phyloP scores from a whole-genome alignment of 2,113 vertebrate species.

The Pollachius pollachius region DNA sequence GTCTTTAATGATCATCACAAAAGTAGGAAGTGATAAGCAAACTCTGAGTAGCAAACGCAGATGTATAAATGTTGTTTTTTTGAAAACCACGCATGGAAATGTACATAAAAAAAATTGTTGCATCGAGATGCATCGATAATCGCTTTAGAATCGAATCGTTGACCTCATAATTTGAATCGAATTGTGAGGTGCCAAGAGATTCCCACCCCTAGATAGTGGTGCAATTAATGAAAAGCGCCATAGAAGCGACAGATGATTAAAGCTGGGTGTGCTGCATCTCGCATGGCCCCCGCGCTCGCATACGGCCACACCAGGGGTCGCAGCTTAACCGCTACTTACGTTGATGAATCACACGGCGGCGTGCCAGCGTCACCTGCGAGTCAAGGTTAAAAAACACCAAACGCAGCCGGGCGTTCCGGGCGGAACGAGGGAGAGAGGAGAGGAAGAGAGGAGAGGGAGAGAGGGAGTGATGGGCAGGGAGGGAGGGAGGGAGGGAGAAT shows the following conservation, averaged over 20 bases:
- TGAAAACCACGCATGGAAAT: no score
- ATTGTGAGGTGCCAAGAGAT: no score
- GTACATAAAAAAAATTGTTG: no score
- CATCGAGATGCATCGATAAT: no score
- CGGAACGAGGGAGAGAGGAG: constrained; percentile 41
- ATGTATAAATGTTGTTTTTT: no score
- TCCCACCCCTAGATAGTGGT: constrained; percentile 73
- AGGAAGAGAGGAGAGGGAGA: background rate
- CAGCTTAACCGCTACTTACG: constrained; percentile 85
- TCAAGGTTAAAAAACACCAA: constrained; percentile 90
- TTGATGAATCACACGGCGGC: constrained; percentile 90
- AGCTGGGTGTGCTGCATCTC: constrained; percentile 80
- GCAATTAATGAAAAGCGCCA: constrained; percentile 94
- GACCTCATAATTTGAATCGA: no score
- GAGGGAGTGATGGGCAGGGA: constrained; percentile 6
- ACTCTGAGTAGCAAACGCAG: no score
- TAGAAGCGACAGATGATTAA: constrained; percentile 97
- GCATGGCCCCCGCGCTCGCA: no score
- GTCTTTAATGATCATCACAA: no score
- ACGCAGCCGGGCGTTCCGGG: constrained; percentile 61
- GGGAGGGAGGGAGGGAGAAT: constrained; percentile 18
- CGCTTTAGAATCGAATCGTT: no score
- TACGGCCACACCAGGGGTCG: constrained; percentile 15
- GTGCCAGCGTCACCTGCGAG: constrained; percentile 83
- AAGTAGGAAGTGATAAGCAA: no score